Evolutionary conservation across 2,888 invertebrate species (phyloP), one percentile per base, ranked within the genome.

Genomic region (Drymonia ruficornis): DNA sequence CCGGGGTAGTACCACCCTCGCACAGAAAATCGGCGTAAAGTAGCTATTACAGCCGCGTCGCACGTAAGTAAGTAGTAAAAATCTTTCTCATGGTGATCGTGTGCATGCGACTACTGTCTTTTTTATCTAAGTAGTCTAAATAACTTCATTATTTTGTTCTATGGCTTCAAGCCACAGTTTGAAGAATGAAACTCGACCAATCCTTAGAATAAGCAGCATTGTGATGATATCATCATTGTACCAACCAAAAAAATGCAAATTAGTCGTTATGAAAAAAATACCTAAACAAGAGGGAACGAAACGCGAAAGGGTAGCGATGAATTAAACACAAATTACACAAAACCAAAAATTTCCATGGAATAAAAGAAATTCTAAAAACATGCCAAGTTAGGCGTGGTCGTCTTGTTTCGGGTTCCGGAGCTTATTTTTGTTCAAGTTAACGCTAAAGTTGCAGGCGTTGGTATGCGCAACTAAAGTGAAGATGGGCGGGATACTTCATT

Each of bases 321-420:
- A 79, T 81, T 81, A 76, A 80, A 81, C 80, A 75, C 69, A 74
- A 80, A 83, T 83, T 80, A 76, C 68, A 51, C 52, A 61, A 66
- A 70, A 73, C 67, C 59, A 56, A 63, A 70, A n/a, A n/a, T n/a
- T n/a, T n/a, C n/a, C n/a, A 71, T 60, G 61, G 65, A 66, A 65
- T n/a, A 70, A 72, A 65, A 68, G 58, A 51, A 60, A 52, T 50
- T 55, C 53, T 61, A 68, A 63, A 72, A 66, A 71, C 11, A 11
- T 11, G 31, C 12, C 12, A 34, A 34, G n/a, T n/a, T n/a, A n/a
- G n/a, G 31, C 1, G 11, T 11, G 12, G 11, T 11, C 11, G 11
- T 9, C 11, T 34, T 12, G 12, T 3, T 2, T 8, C 11, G 31
- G 31, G 31, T 34, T 34, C 31, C 31, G 31, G 11, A 34, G 12